phyloP scores from a whole-genome alignment of 2,888 invertebrate species.

The Eristalis tenax region DNA sequence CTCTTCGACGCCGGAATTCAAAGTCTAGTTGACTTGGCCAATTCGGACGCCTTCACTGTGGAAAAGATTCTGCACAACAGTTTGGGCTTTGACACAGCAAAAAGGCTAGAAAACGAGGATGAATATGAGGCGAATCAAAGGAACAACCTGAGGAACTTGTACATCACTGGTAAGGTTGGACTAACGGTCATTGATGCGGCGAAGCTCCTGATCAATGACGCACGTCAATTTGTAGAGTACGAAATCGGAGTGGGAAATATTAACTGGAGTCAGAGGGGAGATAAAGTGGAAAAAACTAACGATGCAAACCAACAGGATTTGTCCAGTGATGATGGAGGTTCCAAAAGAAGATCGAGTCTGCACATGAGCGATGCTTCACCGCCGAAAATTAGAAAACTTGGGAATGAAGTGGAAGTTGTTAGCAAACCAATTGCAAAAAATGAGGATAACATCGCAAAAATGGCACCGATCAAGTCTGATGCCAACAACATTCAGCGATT shows the following conservation, averaged over 20 bases:
- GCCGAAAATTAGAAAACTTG: constrained; percentile 32
- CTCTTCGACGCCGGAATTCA: constrained; percentile 91
- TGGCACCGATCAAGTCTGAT: not conserved
- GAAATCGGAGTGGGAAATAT: constrained; percentile 89
- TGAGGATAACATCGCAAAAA: not conserved
- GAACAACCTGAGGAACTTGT: constrained; percentile 87
- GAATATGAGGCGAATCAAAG: constrained; percentile 85
- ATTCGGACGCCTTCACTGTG: constrained; percentile 86
- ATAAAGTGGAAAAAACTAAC: not conserved
- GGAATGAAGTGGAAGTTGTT: not conserved
- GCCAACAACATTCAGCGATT: not conserved
- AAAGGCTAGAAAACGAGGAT: constrained; percentile 87
- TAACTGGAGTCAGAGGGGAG: constrained; percentile 83
- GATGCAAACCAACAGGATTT: constrained; percentile 65
- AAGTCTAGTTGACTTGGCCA: constrained; percentile 89
- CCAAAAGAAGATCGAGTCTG: constrained; percentile 37
- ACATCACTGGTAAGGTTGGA: constrained; percentile 90
- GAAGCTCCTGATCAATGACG: constrained; percentile 88
- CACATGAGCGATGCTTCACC: constrained; percentile 6
- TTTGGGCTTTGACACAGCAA: constrained; percentile 92
- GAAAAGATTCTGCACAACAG: constrained; percentile 90
- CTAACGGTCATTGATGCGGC: constrained; percentile 92
- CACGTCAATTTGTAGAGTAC: constrained; percentile 86
- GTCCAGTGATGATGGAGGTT: constrained; percentile 71
- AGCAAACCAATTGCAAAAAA: not conserved